These are phyloP conservation scores for Molorchus minor DNA, from an alignment of 2,888 invertebrate genomes.

Conservation along the genomic window DNA sequence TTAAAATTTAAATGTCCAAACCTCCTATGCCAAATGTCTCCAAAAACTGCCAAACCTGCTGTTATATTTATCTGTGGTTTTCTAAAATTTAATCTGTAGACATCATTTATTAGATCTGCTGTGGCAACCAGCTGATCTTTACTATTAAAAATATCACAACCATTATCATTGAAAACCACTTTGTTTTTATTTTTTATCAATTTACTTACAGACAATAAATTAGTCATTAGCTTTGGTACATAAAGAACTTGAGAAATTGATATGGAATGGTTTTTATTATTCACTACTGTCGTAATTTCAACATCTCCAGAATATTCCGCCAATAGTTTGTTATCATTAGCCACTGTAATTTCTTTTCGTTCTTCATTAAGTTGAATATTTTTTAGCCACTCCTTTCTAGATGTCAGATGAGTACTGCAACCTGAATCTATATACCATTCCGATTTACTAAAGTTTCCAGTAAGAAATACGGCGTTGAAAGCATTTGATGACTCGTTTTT, in stretches of 20 bases:
- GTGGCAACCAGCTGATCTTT: no score
- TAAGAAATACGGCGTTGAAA: conserved; percentile 43
- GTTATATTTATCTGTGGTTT: no score
- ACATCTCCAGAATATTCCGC: conserved; percentile 37
- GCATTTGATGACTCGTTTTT: no score
- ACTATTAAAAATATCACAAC: conserved; percentile 35
- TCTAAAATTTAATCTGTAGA: no score
- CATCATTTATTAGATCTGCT: no score
- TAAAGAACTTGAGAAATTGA: conserved; percentile 31
- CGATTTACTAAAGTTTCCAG: conserved; percentile 28
- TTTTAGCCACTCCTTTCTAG: conserved; percentile 29
- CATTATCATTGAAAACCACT: conserved; percentile 31
- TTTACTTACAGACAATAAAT: conserved; percentile 41
- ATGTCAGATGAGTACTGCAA: conserved; percentile 44
- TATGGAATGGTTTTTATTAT: conserved; percentile 21
- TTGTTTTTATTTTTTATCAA: conserved; percentile 39
- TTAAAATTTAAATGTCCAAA: no score
- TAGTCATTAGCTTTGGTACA: conserved; percentile 41
- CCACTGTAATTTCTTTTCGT: conserved; percentile 33
- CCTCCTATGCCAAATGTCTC: no score
- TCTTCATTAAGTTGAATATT: conserved; percentile 19
- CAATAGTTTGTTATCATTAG: conserved; percentile 31
- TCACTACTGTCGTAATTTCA: conserved; percentile 29
- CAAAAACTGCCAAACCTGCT: no score
- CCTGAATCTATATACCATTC: conserved; percentile 50